Evolutionary conservation across 2,888 invertebrate species (phyloP).

Genomic region (Julus scandinavius): DNA sequence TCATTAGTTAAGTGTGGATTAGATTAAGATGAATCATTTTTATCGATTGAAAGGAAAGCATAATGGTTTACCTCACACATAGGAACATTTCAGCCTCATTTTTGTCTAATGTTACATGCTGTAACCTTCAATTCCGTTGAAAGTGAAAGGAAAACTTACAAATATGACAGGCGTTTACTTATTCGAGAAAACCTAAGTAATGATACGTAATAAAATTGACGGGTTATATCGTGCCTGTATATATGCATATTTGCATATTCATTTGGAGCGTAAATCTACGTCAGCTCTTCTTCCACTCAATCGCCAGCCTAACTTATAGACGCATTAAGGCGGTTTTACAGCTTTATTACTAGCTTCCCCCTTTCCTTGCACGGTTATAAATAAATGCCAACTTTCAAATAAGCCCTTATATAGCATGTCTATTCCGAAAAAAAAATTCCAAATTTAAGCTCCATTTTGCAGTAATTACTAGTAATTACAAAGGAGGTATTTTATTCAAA

Average conservation of each 20-base stretch:
- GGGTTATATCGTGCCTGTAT: conserved; percentile 2
- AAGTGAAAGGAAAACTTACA: not conserved
- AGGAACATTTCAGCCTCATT: not conserved
- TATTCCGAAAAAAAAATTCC: not conserved
- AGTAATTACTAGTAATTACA: conserved; percentile 2
- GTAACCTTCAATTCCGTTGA: not conserved
- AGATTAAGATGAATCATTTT: too few relatives aligned
- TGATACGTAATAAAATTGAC: conserved; percentile 25
- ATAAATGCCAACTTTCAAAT: not conserved
- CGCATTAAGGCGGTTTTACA: conserved; percentile 45
- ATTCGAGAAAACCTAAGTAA: conserved; percentile 24
- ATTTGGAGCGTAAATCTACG: conserved; percentile 11
- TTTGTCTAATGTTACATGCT: not conserved
- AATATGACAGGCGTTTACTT: conserved; percentile 35
- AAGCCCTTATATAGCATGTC: not conserved
- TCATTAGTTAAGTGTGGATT: too few relatives aligned
- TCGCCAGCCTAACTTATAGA: conserved; percentile 5
- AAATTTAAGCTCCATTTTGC: conserved; percentile 2
- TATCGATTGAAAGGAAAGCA: not conserved
- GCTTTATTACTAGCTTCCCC: conserved; percentile 22
- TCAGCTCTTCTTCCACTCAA: conserved; percentile 43
- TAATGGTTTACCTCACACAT: not conserved
- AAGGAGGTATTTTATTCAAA: not conserved
- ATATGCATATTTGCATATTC: conserved; percentile 32
- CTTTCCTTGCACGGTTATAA: conserved; percentile 18